A percentile compares a stretch with the other conserved stretches of the same genome.
phyloP scores from a whole-genome alignment of 2,888 invertebrate genomes.

The Cantharis lateralis region DNA sequence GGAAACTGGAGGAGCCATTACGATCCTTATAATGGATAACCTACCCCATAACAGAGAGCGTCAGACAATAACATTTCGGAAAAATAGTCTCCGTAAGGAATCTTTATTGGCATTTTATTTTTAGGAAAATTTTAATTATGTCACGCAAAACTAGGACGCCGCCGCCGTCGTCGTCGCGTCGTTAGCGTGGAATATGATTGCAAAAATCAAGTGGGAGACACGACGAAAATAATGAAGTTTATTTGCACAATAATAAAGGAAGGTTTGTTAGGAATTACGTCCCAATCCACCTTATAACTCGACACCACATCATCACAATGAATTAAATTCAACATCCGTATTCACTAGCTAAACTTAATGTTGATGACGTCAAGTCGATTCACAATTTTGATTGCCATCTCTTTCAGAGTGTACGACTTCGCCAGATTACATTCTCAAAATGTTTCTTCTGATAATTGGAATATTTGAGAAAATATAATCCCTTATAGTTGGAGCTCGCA shows the following conservation, averaged over 20 bases:
- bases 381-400: constrained; percentile 14
- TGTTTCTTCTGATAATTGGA: background rate
- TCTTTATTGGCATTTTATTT: background rate
- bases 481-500: background rate
- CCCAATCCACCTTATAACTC: constrained; percentile 19
- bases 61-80: background rate
- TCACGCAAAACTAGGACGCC: background rate
- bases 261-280: constrained; percentile 8
- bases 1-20: background rate
- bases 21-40: background rate
- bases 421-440: background rate
- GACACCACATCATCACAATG: constrained; percentile 16
- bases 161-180: background rate
- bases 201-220: background rate
- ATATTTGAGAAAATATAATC: background rate
- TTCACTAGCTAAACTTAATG: constrained; percentile 11
- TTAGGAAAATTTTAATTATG: background rate
- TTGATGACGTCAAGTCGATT: constrained; percentile 26
- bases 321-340: constrained; percentile 29
- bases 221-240: background rate
- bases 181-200: background rate
- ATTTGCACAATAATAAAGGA: constrained; percentile 1
- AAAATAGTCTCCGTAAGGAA: background rate
- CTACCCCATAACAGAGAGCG: background rate
- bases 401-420: constrained; percentile 3